Conservation (phyloP, 2,797 vertebrate genomes). For the Myiothlypis chrysogaster region DNA sequence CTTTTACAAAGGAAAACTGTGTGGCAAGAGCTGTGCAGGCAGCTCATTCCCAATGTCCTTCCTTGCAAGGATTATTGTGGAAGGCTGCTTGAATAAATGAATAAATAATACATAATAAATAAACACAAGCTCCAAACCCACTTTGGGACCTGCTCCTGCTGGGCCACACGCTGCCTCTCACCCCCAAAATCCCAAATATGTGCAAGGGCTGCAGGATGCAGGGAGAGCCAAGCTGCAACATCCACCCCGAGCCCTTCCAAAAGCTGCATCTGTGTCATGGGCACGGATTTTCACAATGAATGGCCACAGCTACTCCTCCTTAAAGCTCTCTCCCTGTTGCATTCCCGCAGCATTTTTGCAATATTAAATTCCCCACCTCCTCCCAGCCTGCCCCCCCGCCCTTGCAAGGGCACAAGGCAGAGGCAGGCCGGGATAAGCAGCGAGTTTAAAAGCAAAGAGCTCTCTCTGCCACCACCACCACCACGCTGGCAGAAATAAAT, state of each 20-base stretch:
- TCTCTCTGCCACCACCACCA: background rate
- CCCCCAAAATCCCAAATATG: background rate
- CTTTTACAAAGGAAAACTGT: constrained; percentile 46
- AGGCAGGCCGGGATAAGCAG: background rate
- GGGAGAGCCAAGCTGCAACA: background rate
- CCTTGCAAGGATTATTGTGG: background rate
- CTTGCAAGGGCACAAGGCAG: constrained; percentile 41
- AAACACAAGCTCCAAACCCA: background rate
- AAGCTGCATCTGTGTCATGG: background rate
- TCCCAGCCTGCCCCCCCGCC: background rate
- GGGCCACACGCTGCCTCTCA: background rate
- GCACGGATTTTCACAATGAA: constrained; percentile 15
- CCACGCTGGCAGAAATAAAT: background rate
- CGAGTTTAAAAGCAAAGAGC: background rate
- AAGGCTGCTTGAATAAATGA: background rate
- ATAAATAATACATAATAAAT: background rate
- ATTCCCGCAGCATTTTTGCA: constrained; percentile 49
- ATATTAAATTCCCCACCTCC: constrained; percentile 31
- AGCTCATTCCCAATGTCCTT: background rate
- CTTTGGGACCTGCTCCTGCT: background rate
- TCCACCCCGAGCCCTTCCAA: background rate
- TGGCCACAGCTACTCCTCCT: constrained; percentile 13
- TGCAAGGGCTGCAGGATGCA: background rate
- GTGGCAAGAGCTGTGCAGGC: constrained; percentile 20
- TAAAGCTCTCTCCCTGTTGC: constrained; percentile 16